Percentiles rank a stretch among this genome's conserved stretches.
phyloP scores from a whole-genome alignment of 2,888 invertebrate genomes.

The Lithophane socia region DNA sequence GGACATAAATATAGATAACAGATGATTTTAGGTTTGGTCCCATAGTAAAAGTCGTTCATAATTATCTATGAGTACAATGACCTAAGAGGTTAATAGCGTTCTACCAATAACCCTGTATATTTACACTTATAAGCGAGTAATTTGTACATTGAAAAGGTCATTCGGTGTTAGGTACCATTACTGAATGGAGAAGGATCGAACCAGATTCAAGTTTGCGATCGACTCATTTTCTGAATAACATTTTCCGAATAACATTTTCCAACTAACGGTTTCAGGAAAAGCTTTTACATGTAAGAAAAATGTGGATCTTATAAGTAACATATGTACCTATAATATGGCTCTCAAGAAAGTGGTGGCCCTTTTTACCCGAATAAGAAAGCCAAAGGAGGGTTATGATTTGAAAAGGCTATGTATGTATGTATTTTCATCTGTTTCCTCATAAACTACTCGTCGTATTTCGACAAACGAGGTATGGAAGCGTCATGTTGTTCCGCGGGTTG shows the following conservation, averaged over 20 bases:
- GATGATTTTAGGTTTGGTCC: too few species aligned
- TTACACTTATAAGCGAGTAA: not conserved
- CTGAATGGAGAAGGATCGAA: conserved; percentile 8
- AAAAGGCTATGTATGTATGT: too few species aligned
- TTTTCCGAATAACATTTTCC: not conserved
- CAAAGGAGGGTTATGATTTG: too few species aligned
- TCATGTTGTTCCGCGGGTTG: too few species aligned
- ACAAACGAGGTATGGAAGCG: too few species aligned
- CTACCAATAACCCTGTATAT: not conserved
- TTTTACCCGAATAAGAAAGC: not conserved
- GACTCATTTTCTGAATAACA: not conserved
- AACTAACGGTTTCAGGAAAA: not conserved
- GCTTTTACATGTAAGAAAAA: not conserved
- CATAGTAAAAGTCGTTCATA: too few species aligned
- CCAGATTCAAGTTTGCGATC: conserved; percentile 29
- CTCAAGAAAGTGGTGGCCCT: not conserved
- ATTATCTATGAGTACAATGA: too few species aligned
- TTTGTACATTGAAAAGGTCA: not conserved
- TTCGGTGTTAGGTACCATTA: conserved; percentile 1
- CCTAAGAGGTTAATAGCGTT: too few species aligned
- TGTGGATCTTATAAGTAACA: not conserved
- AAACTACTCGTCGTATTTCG: too few species aligned
- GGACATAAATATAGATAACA: too few species aligned
- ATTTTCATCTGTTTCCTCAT: too few species aligned
- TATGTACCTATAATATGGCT: not conserved